Evolutionary conservation across 2,888 invertebrate species (phyloP).

Genomic region (Dryadula phaetusa): DNA sequence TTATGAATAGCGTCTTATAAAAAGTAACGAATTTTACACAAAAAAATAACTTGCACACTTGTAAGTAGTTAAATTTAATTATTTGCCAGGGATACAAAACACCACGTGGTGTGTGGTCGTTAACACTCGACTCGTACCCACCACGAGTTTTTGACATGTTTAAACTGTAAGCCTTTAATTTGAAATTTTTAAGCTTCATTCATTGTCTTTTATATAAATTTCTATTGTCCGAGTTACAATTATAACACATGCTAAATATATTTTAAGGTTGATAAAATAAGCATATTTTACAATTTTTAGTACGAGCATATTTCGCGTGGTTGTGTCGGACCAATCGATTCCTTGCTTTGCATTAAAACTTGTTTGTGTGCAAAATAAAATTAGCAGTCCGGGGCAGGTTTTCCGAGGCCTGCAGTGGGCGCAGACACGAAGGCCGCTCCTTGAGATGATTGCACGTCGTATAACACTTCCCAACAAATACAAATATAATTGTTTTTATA

Average conservation of each 20-base stretch:
- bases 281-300: background rate
- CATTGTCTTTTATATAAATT: background rate
- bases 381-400: constrained; percentile 72
- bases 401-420: constrained; percentile 69
- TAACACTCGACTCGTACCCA: constrained; percentile 61
- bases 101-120: constrained; percentile 59
- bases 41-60: background rate
- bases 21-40: background rate
- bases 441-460: constrained; percentile 49
- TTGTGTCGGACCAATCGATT: constrained; percentile 39
- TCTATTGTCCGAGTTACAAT: background rate
- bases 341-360: constrained; percentile 59
- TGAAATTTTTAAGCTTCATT: background rate
- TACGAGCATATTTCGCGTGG: constrained; percentile 27
- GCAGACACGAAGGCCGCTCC: constrained; percentile 53
- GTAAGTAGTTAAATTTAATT: constrained; percentile 32
- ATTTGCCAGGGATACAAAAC: constrained; percentile 48
- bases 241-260: background rate
- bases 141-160: constrained; percentile 55
- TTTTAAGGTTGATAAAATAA: background rate
- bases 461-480: constrained; percentile 53
- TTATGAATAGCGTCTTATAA: background rate
- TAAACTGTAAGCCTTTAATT: constrained; percentile 43
- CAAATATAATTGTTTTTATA: background rate
- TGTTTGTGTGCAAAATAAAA: constrained; percentile 75